Conservation (phyloP, 2,888 invertebrate species). For the Heterodera filipjevi region DNA sequence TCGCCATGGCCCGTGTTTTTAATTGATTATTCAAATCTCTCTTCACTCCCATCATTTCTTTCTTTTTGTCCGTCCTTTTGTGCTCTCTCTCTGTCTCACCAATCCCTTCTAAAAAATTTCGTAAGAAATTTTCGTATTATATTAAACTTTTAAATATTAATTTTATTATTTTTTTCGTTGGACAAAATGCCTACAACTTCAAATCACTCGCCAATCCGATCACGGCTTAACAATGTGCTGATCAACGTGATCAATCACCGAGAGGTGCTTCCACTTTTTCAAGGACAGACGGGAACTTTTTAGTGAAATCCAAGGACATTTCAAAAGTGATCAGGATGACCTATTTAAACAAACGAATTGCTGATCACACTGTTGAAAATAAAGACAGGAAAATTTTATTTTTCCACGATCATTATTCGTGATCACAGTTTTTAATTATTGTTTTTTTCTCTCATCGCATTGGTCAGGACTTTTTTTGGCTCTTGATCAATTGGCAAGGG, state of each 20-base stretch:
- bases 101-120: neutral
- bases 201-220: neutral
- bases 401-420: too few species aligned
- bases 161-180: neutral
- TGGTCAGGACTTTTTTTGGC: too few species aligned
- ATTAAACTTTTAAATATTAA: neutral
- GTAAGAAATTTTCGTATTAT: neutral
- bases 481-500: too few species aligned
- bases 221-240: conserved; percentile 26
- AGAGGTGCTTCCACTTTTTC: conserved; percentile 32
- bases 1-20: too few species aligned
- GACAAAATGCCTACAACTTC: neutral
- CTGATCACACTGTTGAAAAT: too few species aligned
- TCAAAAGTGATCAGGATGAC: too few species aligned
- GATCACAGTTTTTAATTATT: too few species aligned
- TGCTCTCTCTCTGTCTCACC: neutral
- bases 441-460: too few species aligned
- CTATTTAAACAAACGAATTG: too few species aligned
- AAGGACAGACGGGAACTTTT: neutral
- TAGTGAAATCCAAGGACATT: too few species aligned
- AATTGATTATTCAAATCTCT: neutral
- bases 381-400: too few species aligned
- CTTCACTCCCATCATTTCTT: neutral
- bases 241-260: conserved; percentile 40
- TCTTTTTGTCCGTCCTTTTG: neutral